Evolutionary conservation across 2,113 vertebrate species (phyloP).

Genomic region (Xerus inauris): DNA sequence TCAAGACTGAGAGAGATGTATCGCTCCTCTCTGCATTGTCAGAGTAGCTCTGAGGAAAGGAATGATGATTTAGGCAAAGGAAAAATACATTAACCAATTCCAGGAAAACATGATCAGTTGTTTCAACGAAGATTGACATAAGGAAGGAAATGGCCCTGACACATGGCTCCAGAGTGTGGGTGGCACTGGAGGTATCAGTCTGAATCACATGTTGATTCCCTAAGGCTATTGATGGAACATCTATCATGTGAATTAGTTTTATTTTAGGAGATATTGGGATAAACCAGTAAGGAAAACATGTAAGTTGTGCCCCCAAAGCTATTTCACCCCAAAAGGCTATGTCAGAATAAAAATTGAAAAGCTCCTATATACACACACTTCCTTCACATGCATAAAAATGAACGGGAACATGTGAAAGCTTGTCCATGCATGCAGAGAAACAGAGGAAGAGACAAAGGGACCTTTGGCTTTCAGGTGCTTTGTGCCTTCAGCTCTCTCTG

Average conservation of each 20-base stretch:
- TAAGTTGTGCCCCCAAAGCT: neutral
- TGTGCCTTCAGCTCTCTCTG: neutral
- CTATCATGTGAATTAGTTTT: neutral
- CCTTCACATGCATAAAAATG: neutral
- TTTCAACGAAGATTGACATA: neutral
- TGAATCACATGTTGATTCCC: neutral
- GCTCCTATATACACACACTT: neutral
- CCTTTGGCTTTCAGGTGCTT: neutral
- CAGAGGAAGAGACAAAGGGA: neutral
- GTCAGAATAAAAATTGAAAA: conserved; percentile 2
- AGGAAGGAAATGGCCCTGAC: neutral
- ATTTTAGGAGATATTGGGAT: neutral
- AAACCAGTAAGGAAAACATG: neutral
- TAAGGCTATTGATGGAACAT: neutral
- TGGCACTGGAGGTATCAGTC: neutral
- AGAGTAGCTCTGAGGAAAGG: neutral
- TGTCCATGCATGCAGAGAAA: neutral
- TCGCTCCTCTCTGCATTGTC: neutral
- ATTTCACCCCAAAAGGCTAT: neutral
- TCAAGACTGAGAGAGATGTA: neutral
- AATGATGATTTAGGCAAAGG: neutral
- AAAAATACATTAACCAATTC: neutral
- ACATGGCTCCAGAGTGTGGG: neutral
- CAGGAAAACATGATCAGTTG: neutral
- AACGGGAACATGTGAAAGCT: neutral